These are phyloP conservation scores for Magallana ariakensis DNA, from an alignment of 1,140 invertebrate species.

Conservation along the genomic window DNA sequence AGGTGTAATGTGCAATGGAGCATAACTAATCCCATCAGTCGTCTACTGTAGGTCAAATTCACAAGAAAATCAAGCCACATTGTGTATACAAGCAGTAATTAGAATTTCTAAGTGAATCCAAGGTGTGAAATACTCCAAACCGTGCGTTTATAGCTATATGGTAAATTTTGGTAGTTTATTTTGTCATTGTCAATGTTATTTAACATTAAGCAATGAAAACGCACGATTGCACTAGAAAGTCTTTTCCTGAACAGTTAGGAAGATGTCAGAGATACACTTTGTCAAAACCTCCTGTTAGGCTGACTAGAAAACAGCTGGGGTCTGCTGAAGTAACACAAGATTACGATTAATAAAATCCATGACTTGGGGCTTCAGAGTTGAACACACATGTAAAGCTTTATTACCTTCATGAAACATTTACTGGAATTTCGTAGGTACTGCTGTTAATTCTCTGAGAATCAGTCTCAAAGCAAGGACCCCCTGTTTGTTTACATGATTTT, in stretches of 20 bases:
- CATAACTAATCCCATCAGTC: too few species aligned
- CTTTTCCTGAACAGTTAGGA: not conserved
- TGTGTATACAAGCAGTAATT: too few species aligned
- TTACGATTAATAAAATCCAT: not conserved
- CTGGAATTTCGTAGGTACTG: not conserved
- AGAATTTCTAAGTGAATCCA: not conserved
- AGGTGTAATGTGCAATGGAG: too few species aligned
- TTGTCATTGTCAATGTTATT: not conserved
- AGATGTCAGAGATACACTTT: not conserved
- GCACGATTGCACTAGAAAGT: not conserved
- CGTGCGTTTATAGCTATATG: not conserved
- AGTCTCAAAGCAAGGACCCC: not conserved
- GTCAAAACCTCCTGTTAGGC: not conserved
- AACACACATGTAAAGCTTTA: constrained; percentile 12
- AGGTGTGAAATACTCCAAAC: not conserved
- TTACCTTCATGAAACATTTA: constrained; percentile 8
- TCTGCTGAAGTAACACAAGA: not conserved
- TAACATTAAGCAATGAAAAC: constrained; percentile 6
- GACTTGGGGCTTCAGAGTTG: constrained; percentile 7
- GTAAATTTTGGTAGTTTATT: constrained; percentile 12
- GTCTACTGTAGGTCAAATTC: too few species aligned
- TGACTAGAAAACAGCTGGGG: not conserved
- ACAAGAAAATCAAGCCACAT: too few species aligned
- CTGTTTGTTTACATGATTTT: constrained; percentile 16
- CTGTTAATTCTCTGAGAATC: constrained; percentile 3